Base-by-base conservation (phyloP, 2,797 vertebrate species). In the Lacerta viridis region DNA sequence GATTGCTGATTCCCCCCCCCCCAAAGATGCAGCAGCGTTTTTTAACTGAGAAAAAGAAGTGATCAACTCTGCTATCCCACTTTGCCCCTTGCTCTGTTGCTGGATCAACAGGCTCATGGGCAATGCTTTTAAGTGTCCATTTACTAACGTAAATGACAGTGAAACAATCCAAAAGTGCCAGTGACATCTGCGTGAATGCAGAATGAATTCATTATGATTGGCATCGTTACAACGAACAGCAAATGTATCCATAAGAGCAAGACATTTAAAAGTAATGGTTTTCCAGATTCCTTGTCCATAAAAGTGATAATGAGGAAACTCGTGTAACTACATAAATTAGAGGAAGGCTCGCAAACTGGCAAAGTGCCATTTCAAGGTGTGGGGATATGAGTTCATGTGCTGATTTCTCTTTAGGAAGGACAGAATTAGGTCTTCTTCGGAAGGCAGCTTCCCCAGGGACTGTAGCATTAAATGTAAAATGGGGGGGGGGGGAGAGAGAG, bases 231-330 rank as follows among this genome's bases (percentile, higher is more conserved):
- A 94, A 93, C 61, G 85, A 95, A 91, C 80, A 91, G 91, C 87
- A 96, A 96, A 94, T 93, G 85, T 80, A 92, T 93, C 93, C 89
- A 81, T 94, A 95, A 95, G 88, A 87, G 87, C 77, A 96, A 91
- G 87, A 86, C 84, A 86, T 94, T 95, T 95, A 93, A 95, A 89
- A 93, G 74, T 90, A 95, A 95, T 84, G 87, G 89, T 88, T 55
- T 94, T 84, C 87, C 94, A 87, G 81, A 92, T 94, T 91, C 83
- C 74, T 79, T 90, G 89, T 89, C 92, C 92, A 88, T 89, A 93
- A 94, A 95, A 93, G 91, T 41, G 89, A 92, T 91, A 92, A 94
- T 88, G 90, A 95, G 93, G 86, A 94, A 92, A 93, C 59, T 69
- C 83, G 84, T 74, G 39, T 82, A 89, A 89, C 87, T 87, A 94